Percentiles rank a stretch among this genome's conserved stretches.
Conservation (phyloP, 2,797 vertebrate genomes). For the Psittacula echo region DNA sequence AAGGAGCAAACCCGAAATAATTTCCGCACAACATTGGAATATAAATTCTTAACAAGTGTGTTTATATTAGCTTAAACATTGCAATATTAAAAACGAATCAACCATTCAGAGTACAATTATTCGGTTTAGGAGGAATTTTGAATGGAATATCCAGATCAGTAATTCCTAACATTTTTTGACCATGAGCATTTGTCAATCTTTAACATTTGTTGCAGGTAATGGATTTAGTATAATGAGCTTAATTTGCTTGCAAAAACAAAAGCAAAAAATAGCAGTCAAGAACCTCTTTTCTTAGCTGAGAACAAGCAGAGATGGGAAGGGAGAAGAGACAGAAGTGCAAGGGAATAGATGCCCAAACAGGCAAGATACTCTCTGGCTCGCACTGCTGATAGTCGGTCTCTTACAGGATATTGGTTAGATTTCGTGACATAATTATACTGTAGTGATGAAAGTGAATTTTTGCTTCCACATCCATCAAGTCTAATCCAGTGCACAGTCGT, state of each 20-base stretch:
- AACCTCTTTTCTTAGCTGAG: not conserved
- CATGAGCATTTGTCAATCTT: accelerated
- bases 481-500: accelerated
- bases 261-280: not conserved
- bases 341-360: not conserved
- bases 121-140: not conserved
- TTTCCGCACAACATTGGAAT: not conserved
- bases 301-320: not conserved
- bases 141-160: not conserved
- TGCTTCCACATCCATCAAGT: not conserved
- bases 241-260: not conserved
- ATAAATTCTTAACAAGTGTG: accelerated
- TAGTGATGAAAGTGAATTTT: not conserved
- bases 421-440: not conserved
- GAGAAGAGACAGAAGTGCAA: not conserved
- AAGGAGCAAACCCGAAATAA: accelerated
- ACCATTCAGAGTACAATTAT: not conserved
- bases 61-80: not conserved
- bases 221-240: not conserved
- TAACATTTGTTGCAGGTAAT: not conserved
- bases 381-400: accelerated
- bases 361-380: not conserved
- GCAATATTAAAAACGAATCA: not conserved
- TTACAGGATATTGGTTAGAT: not conserved
- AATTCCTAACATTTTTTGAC: not conserved